phyloP scores from a whole-genome alignment of 1,140 invertebrate species.

The Trichoplusia ni region DNA sequence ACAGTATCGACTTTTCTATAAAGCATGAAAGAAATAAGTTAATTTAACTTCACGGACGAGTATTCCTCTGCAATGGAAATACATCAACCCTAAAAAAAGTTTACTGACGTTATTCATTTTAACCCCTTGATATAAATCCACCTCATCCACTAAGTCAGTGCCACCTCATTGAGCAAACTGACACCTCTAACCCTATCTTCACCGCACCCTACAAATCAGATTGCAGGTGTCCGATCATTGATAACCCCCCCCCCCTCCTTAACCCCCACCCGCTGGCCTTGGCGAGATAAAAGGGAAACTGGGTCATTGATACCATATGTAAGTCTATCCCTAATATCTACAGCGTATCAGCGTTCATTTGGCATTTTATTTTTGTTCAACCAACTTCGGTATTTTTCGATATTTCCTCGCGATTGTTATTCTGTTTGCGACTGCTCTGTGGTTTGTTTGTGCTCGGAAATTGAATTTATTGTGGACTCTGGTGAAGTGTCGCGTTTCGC shows the following conservation, averaged over 20 bases:
- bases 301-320: conserved; percentile 31
- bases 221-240: conserved; percentile 37
- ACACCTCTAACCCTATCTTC: conserved; percentile 2
- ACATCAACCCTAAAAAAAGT: no score
- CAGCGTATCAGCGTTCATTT: conserved; percentile 34
- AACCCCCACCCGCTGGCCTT: conserved; percentile 30
- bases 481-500: conserved; percentile 12
- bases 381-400: conserved; percentile 12
- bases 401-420: conserved; percentile 10
- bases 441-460: conserved; percentile 15
- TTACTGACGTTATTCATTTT: no score
- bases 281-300: conserved; percentile 39
- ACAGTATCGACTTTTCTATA: no score
- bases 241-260: conserved; percentile 14
- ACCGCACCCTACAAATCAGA: conserved; percentile 21
- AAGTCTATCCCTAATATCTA: conserved; percentile 28
- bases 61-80: no score
- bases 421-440: neutral
- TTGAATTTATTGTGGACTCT: conserved; percentile 14
- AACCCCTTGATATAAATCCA: neutral
- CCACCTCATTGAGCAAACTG: conserved; percentile 7
- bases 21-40: no score
- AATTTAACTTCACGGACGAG: no score
- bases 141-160: neutral
- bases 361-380: conserved; percentile 28